A percentile compares a stretch with the other conserved stretches of the same genome.
phyloP scores from a whole-genome alignment of 2,797 vertebrate genomes.

The Cossypha dichroa region DNA sequence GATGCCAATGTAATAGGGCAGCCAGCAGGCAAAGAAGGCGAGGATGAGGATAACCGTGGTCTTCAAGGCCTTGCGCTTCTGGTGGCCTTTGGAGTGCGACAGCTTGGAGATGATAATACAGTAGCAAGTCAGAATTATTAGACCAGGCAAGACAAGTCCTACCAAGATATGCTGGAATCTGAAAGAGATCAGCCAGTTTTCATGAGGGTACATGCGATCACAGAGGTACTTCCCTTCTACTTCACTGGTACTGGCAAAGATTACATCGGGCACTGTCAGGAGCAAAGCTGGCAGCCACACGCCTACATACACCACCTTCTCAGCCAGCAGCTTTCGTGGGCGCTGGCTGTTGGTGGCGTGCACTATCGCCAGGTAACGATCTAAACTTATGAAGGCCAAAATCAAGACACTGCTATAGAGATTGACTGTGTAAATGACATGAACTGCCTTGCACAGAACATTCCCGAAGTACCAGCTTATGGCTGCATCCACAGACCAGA shows the following conservation, averaged over 20 bases:
- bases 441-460: slow-evolving; percentile 89
- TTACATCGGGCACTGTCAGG: slow-evolving; percentile 90
- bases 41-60: slow-evolving; percentile 95
- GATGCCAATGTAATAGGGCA: slow-evolving; percentile 91
- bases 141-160: slow-evolving; percentile 90
- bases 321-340: slow-evolving; percentile 87
- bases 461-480: slow-evolving; percentile 90
- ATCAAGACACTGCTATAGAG: slow-evolving; percentile 96
- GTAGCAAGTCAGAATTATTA: slow-evolving; percentile 94
- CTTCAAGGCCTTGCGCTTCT: slow-evolving; percentile 95
- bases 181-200: slow-evolving; percentile 85
- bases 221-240: slow-evolving; percentile 76
- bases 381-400: slow-evolving; percentile 96
- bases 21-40: slow-evolving; percentile 95
- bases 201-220: slow-evolving; percentile 86
- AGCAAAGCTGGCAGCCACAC: slow-evolving; percentile 93
- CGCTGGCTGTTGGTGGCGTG: slow-evolving; percentile 92
- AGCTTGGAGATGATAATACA: slow-evolving; percentile 94
- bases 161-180: slow-evolving; percentile 93
- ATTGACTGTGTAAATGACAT: slow-evolving; percentile 96
- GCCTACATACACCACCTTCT: slow-evolving; percentile 88
- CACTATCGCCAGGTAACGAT: slow-evolving; percentile 94
- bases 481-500: slow-evolving; percentile 93
- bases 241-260: slow-evolving; percentile 82
- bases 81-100: slow-evolving; percentile 89